phyloP scores from a whole-genome alignment of 2,113 vertebrate species.

The Dasyprocta punctata region DNA sequence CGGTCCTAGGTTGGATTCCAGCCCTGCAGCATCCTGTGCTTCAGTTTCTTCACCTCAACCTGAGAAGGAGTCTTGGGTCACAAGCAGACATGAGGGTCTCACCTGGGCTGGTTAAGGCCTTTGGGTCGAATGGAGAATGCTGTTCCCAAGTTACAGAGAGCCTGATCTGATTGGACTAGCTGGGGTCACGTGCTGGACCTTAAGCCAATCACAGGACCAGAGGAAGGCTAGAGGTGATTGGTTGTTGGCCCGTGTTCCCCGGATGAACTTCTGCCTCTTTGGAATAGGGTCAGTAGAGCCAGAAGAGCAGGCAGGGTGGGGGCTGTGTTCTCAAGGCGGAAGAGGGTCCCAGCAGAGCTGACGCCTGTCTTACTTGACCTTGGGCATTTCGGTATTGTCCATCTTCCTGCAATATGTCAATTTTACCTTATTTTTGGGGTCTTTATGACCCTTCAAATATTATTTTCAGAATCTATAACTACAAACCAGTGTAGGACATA shows the following conservation, averaged over 20 bases:
- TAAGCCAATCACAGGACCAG: not conserved
- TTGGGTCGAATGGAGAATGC: not conserved
- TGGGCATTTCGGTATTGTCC: not conserved
- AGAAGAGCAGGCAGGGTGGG: not conserved
- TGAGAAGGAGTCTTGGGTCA: rapidly evolving
- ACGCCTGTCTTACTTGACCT: not conserved
- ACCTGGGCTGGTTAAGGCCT: not conserved
- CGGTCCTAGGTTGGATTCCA: not conserved
- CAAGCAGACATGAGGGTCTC: rapidly evolving
- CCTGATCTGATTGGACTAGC: not conserved
- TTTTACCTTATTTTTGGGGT: not conserved
- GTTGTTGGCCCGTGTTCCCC: not conserved
- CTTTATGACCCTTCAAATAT: not conserved
- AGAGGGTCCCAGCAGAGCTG: not conserved
- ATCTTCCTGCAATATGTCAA: too few species aligned
- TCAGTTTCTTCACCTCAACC: not conserved
- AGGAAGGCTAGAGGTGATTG: not conserved
- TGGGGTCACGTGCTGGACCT: not conserved
- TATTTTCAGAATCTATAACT: not conserved
- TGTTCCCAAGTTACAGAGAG: not conserved
- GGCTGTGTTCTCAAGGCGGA: not conserved
- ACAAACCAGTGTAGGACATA: not conserved
- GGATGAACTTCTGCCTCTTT: not conserved
- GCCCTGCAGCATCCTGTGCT: too few species aligned
- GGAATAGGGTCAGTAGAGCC: not conserved